Base-by-base conservation (phyloP, 2,113 vertebrate genomes). In the Gadus macrocephalus region DNA sequence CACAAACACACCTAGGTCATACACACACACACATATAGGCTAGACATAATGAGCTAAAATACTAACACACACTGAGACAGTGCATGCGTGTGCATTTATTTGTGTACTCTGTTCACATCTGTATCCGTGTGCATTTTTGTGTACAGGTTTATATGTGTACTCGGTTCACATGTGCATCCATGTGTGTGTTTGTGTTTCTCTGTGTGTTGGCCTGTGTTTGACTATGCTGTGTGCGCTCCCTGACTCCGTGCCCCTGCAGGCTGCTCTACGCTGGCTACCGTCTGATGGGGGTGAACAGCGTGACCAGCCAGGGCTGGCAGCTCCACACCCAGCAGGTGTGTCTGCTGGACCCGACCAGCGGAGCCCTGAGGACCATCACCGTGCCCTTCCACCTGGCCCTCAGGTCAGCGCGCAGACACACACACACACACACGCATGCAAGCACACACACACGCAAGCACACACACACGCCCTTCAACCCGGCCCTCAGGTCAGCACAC, bases 271-370 rank as follows among this genome's bases (percentile, higher is more conserved):
- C 96, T 69, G 97, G 97, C 65, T 98, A 98, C 87, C 96, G 93
- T 88, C 94, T 99, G 85, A 98, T 99, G 96, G 97, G 97, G 53
- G 90, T 98, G 74, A 99, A 98, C 89, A 98, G 96, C n/a, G 92
- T 98, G 78, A 98, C 95, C 77, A 98, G 96, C 86, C 95, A 98
- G 75, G 94, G 94, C 17, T 98, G 96, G 97, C 94, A 98, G 85
- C 94, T 96, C 0, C 96, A 98, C 86, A 98, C 95, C 0, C 95
- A 96, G 80, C 97, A 99, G 88, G 94, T 97, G 78, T 99, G 95
- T 84, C 93, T 99, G 71, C 89, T 99, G 66, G 97, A 99, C 81
- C 94, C 96, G 1, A 83, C 90, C 64, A 94, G 92, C 49, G 95
- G 93, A 84, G 93, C 83, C 8, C 81, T 98, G 73, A 95, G 95